Conservation (phyloP, 2,113 vertebrate species). For the Rhombomys opimus region DNA sequence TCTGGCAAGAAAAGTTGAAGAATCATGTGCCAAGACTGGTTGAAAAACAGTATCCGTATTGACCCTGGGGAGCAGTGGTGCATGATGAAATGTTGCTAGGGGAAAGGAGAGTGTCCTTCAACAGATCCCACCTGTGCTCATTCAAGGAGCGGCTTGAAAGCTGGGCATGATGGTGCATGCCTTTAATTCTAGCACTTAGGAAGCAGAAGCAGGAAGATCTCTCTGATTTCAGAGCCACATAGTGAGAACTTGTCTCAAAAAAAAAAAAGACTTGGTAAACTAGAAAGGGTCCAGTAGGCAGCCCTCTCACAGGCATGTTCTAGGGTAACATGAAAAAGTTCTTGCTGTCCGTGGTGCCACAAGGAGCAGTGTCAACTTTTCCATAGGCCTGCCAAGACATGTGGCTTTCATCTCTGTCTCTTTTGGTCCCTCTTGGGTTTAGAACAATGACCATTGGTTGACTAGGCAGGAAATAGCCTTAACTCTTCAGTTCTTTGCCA, state of each 20-base stretch:
- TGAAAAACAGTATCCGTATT: not conserved
- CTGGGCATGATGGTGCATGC: rapidly evolving
- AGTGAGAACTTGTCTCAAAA: not conserved
- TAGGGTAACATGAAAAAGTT: not conserved
- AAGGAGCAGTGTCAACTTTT: too few relatives aligned
- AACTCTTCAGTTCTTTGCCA: not conserved
- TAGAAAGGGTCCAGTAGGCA: not conserved
- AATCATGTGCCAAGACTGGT: not conserved
- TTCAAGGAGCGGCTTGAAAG: not conserved
- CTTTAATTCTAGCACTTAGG: not conserved
- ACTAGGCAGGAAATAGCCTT: not conserved
- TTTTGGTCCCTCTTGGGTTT: not conserved
- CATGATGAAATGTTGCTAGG: not conserved
- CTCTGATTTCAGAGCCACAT: not conserved
- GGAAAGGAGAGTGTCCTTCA: not conserved
- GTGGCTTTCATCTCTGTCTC: rapidly evolving
- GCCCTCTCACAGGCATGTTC: not conserved
- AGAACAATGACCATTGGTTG: not conserved
- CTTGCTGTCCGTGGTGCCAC: rapidly evolving
- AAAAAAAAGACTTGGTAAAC: not conserved
- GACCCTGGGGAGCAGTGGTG: not conserved
- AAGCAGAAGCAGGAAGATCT: too few relatives aligned
- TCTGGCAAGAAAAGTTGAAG: not conserved
- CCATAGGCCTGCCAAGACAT: rapidly evolving
- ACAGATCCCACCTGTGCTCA: not conserved